Evolutionary conservation across 2,113 vertebrate genomes (phyloP).

Genomic region (Eubucco bourcierii): DNA sequence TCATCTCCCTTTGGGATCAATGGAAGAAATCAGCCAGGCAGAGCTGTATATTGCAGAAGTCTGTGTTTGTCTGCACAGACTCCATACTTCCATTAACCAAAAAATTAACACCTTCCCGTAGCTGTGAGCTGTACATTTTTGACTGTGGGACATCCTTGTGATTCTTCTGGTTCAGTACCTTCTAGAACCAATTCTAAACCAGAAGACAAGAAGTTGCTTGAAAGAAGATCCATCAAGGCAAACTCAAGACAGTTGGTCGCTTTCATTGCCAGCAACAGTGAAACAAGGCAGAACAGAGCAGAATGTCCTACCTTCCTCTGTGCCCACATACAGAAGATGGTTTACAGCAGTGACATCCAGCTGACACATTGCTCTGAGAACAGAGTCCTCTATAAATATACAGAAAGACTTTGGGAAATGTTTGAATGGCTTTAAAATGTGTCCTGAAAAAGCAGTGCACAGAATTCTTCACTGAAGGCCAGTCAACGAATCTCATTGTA

Average conservation of each 20-base stretch:
- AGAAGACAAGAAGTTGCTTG: not conserved
- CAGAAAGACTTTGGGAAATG: not conserved
- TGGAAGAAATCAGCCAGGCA: not conserved
- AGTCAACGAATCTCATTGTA: not conserved
- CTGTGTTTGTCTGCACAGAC: not conserved
- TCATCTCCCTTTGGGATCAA: not conserved
- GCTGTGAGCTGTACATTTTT: not conserved
- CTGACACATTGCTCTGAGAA: not conserved
- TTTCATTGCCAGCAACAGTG: not conserved
- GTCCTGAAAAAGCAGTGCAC: not conserved
- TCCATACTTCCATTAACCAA: not conserved
- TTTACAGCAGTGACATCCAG: not conserved
- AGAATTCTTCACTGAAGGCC: not conserved
- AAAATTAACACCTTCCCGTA: not conserved
- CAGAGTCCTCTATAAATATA: not conserved
- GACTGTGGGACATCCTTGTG: not conserved
- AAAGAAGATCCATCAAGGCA: not conserved
- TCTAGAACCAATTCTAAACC: not conserved
- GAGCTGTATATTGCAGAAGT: not conserved
- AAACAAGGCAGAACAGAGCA: not conserved
- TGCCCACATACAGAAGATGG: not conserved
- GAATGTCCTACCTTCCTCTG: not conserved
- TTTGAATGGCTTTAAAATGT: not conserved
- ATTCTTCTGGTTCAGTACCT: not conserved
- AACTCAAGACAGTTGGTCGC: not conserved